Conservation (phyloP, 2,797 vertebrate genomes). For the Periophthalmus magnuspinnatus region DNA sequence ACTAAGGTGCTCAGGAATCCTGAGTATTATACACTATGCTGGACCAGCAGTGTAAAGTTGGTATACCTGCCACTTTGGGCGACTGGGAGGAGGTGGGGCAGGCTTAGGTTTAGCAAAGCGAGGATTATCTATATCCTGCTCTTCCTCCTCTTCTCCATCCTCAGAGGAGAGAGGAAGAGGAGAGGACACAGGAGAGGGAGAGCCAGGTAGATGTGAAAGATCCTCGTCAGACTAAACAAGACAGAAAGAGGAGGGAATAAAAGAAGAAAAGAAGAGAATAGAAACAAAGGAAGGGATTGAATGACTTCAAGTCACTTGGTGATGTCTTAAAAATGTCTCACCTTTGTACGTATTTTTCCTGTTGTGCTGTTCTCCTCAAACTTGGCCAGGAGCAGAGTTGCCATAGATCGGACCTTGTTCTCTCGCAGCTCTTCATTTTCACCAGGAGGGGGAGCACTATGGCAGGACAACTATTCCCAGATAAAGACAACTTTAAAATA, state of each 20-base stretch:
- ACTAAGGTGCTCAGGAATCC: not conserved
- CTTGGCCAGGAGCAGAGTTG: conserved; percentile 90
- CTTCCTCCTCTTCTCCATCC: conserved; percentile 19
- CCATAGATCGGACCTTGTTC: conserved; percentile 94
- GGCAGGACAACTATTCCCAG: conserved; percentile 72
- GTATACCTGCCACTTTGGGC: conserved; percentile 89
- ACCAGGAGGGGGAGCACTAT: conserved; percentile 69
- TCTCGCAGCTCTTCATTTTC: conserved; percentile 80
- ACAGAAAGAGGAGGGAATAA: not conserved
- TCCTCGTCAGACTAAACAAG: conserved; percentile 42
- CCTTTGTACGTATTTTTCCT: conserved; percentile 75
- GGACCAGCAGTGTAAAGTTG: not conserved
- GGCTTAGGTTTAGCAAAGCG: conserved; percentile 84
- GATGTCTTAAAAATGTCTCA: conserved; percentile 51
- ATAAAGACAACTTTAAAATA: not conserved
- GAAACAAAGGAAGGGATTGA: conserved; percentile 4
- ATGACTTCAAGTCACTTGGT: not conserved
- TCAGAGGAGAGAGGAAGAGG: conserved; percentile 55
- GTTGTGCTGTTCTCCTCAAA: conserved; percentile 88
- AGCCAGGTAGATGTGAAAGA: conserved; percentile 32
- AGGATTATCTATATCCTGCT: conserved; percentile 72
- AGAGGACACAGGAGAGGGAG: conserved; percentile 59
- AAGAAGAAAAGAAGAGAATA: conserved; percentile 5
- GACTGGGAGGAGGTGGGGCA: conserved; percentile 53
- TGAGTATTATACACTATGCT: not conserved